Conservation (phyloP, 2,113 vertebrate species). For the Trochalopteron elliotii region DNA sequence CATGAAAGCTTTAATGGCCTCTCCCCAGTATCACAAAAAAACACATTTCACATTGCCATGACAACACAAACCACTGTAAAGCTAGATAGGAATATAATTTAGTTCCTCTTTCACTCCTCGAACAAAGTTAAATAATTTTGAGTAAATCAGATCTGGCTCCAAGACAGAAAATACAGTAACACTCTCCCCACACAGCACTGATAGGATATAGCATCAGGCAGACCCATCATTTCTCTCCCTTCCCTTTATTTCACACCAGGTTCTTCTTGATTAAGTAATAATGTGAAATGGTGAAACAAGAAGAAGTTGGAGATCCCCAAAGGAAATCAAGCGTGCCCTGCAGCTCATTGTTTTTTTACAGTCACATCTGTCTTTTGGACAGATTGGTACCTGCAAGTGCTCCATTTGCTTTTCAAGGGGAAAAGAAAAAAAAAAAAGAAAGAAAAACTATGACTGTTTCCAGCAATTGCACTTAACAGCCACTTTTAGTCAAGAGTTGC, state of each 20-base stretch:
- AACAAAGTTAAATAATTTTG: background rate
- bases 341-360: background rate
- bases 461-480: constrained; percentile 30
- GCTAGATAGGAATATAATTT: background rate
- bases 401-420: background rate
- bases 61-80: background rate
- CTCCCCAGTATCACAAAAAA: background rate
- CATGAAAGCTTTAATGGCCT: background rate
- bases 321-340: background rate
- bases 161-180: background rate
- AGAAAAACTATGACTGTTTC: background rate
- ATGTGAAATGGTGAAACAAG: background rate
- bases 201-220: background rate
- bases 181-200: background rate
- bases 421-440: background rate
- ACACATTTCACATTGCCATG: background rate
- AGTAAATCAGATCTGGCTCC: background rate
- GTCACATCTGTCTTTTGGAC: background rate
- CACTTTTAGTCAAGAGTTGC: background rate
- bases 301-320: background rate
- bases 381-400: background rate
- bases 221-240: background rate
- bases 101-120: background rate
- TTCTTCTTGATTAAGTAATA: background rate
- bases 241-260: background rate